Conservation (phyloP, 1,140 invertebrate genomes). For the Scaptomyza graminum region DNA sequence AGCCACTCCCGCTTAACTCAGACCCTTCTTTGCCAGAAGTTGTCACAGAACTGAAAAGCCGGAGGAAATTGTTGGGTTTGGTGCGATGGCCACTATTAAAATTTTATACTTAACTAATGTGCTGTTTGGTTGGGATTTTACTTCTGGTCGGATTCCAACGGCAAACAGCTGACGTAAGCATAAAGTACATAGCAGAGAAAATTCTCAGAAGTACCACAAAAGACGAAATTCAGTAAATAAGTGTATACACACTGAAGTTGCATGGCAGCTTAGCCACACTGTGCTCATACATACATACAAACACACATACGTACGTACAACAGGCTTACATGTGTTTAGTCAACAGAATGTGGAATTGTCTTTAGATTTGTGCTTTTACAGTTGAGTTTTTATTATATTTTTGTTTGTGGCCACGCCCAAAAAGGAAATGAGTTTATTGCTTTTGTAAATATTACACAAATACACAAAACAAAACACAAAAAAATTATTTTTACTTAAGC, state of each 20-base stretch:
- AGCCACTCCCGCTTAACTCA: background rate
- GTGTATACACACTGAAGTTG: constrained; percentile 26
- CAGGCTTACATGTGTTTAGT: constrained; percentile 42
- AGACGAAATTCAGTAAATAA: constrained; percentile 44
- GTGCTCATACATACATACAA: background rate
- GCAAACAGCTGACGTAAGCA: constrained; percentile 40
- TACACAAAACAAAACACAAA: background rate
- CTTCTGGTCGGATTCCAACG: constrained; percentile 41
- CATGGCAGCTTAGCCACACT: constrained; percentile 2
- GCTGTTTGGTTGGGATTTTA: constrained; percentile 45
- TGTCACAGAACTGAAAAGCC: constrained; percentile 40
- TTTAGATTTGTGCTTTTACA: constrained; percentile 41
- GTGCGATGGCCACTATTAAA: constrained; percentile 49
- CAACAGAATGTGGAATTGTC: constrained; percentile 51
- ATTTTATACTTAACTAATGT: constrained; percentile 67
- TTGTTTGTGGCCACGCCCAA: constrained; percentile 2
- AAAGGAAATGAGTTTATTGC: constrained; percentile 67
- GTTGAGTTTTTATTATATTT: constrained; percentile 17
- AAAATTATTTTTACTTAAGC: constrained; percentile 8
- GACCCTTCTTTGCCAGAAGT: constrained; percentile 11
- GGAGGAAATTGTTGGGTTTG: constrained; percentile 39
- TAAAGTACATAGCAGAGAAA: constrained; percentile 9
- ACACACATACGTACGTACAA: background rate
- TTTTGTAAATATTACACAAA: constrained; percentile 67
- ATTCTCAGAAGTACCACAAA: constrained; percentile 34